Evolutionary conservation across 2,113 vertebrate species (phyloP), one percentile per base, ranked within the genome.

Genomic region (Myotis yumanensis): DNA sequence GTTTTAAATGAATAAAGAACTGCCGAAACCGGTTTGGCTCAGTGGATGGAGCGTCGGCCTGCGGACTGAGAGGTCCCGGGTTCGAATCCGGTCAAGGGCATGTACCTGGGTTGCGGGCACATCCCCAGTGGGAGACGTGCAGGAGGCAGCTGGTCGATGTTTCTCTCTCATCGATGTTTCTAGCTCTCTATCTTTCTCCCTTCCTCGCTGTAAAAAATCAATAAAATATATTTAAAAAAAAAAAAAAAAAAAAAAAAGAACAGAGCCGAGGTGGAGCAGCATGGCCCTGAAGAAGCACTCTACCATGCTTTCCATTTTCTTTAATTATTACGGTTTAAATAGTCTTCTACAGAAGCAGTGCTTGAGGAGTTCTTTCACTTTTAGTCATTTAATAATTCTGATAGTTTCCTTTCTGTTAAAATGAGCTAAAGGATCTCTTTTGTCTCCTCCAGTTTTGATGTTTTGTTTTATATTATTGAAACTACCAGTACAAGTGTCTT

Each of bases 361-460:
- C 9, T 52, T 30, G 8, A 66, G 15, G 30, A 85, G 7, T 73
- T 75, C 28, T 71, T 90, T 69, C 9, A 62, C 62, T 69, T 72
- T 84, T 35, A 40, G 12, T 77, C 75, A 84, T 14, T 69, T 43
- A 86, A 57, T 15, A 46, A 57, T 71, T 73, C 11, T 84, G 18
- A 28, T 46, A 68, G 16, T 32, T 89, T 94, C 11, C 43, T 90
- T 71, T 40, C 69, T 40, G 6, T 79, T 77, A 93, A 91, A 86
- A 52, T 9, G 6, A 54, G 52, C 4, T 46, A 51, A 89, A 85
- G 2, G 4, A 62, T 59, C 43, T 83, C 28, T 81, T 7, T 54
- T 72, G 22, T 57, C 59, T 90, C 51, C 23, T n/a, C 5, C 22
- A 77, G 30, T 81, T 87, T 94, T 14, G 59, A 28, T 62, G 15